Evolutionary conservation across 2,888 invertebrate genomes (phyloP).

Genomic region (Synanthedon myopaeformis): DNA sequence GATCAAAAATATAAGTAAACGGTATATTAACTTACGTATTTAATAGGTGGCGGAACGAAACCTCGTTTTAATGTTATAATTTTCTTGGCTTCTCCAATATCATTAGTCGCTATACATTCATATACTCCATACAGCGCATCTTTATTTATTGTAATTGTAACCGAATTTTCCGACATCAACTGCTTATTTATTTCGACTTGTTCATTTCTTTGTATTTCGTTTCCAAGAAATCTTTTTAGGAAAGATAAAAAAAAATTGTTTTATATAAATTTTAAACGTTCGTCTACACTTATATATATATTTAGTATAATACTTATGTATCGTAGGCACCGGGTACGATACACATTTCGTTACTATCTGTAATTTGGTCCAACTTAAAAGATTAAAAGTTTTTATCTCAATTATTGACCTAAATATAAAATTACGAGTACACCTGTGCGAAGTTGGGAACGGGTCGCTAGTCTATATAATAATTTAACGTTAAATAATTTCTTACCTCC

Average conservation of each 20-base stretch:
- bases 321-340: too few species aligned
- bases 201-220: conserved; percentile 16
- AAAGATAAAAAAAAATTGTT: background rate
- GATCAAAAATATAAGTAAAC: background rate
- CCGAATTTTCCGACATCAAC: conserved; percentile 15
- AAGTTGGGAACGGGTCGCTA: too few species aligned
- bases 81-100: conserved; percentile 30
- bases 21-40: conserved; percentile 29
- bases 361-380: too few species aligned
- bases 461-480: too few species aligned
- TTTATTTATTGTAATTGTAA: conserved; percentile 21
- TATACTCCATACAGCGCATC: conserved; percentile 36
- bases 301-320: too few species aligned
- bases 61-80: conserved; percentile 31
- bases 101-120: conserved; percentile 36
- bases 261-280: background rate
- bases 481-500: conserved; percentile 32
- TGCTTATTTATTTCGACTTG: conserved; percentile 22
- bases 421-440: too few species aligned
- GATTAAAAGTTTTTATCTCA: too few species aligned
- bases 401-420: too few species aligned
- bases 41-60: conserved; percentile 27
- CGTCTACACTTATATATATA: too few species aligned
- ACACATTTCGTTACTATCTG: too few species aligned
- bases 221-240: conserved; percentile 20